phyloP scores from a whole-genome alignment of 2,797 vertebrate genomes.

The Pseudomugil gertrudae region DNA sequence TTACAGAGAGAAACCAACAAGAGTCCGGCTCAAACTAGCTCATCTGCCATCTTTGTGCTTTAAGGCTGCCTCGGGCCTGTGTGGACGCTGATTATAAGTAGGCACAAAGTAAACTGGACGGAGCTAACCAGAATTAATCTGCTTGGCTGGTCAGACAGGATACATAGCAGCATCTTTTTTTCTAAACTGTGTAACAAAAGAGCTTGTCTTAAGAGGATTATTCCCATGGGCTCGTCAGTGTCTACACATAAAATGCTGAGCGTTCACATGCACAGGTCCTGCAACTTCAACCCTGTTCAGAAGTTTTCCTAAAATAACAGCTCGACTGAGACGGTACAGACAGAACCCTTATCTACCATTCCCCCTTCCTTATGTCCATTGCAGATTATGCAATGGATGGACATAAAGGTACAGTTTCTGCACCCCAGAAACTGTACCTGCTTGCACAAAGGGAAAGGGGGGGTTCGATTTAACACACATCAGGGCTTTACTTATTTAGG shows the following conservation, averaged over 20 bases:
- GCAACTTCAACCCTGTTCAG: constrained; percentile 9
- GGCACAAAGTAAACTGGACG: constrained; percentile 44
- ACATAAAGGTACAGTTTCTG: no score
- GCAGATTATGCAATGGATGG: constrained; percentile 65
- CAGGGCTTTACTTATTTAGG: constrained; percentile 55
- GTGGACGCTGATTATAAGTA: constrained; percentile 42
- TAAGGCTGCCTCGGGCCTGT: constrained; percentile 23
- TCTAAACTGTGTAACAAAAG: constrained; percentile 46
- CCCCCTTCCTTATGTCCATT: constrained; percentile 35
- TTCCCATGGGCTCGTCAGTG: constrained; percentile 49
- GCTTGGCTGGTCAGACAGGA: constrained; percentile 67
- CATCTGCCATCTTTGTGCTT: constrained; percentile 15
- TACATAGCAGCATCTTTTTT: constrained; percentile 48
- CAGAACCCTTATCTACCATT: constrained; percentile 45
- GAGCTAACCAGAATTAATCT: constrained; percentile 49
- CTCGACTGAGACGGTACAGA: constrained; percentile 46
- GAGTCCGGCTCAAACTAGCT: constrained; percentile 3
- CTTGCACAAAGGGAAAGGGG: constrained; percentile 20
- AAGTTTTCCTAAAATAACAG: constrained; percentile 50
- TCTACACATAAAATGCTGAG: constrained; percentile 48
- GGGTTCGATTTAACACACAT: constrained; percentile 40
- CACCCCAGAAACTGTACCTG: constrained; percentile 14
- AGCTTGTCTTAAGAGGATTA: constrained; percentile 73
- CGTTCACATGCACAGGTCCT: constrained; percentile 42
- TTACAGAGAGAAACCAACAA: not conserved